A percentile compares a stretch with the other conserved stretches of the same genome.
Evolutionary conservation across 2,888 invertebrate species (phyloP).

Genomic region (Cinara cedri): DNA sequence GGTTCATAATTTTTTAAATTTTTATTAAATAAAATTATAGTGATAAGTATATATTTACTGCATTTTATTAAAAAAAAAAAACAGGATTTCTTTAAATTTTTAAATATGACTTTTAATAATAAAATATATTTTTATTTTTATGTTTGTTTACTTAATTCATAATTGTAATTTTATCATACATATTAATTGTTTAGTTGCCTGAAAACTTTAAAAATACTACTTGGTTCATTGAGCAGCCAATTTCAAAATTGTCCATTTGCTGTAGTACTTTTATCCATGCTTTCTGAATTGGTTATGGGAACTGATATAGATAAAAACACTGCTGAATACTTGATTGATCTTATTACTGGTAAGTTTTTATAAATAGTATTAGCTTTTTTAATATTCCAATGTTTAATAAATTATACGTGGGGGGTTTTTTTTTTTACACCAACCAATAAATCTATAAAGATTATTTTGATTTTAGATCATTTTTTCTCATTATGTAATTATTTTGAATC

Average conservation of each 20-base stretch:
- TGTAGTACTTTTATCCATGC: slow-evolving; percentile 4
- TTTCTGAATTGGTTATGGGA: slow-evolving; percentile 27
- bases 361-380: not conserved
- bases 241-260: not conserved
- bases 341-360: slow-evolving; percentile 30
- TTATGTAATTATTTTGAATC: no score
- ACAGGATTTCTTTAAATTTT: no score
- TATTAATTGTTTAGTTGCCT: slow-evolving; percentile 20
- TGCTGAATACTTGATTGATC: not conserved
- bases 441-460: no score
- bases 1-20: not conserved
- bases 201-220: not conserved
- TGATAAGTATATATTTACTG: no score
- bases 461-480: no score
- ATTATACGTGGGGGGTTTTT: no score
- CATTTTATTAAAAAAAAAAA: not conserved
- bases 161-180: no score
- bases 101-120: no score
- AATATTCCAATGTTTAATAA: not conserved
- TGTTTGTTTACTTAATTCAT: no score
- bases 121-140: no score
- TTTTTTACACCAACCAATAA: no score
- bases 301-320: not conserved
- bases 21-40: not conserved
- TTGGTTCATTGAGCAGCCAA: not conserved